Conservation (phyloP, 2,113 vertebrate species). For the Poeciliopsis retropinna region DNA sequence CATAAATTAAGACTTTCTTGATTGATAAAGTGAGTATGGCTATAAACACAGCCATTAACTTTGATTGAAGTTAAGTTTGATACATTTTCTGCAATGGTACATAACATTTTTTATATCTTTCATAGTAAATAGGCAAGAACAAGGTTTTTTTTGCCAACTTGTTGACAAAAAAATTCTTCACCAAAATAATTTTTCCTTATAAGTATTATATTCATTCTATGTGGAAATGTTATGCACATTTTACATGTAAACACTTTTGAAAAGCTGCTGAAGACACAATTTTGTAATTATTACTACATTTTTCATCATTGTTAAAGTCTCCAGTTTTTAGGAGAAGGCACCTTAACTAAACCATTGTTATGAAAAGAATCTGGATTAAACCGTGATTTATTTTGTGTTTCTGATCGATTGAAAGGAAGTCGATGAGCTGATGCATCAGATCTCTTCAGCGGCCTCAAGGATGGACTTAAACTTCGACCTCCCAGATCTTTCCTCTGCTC, state of each 20-base stretch:
- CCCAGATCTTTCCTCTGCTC: constrained; percentile 83
- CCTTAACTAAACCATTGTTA: neutral
- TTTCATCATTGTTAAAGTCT: neutral
- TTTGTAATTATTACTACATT: neutral
- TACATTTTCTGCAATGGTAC: too few species aligned
- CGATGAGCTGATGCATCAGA: constrained; percentile 81
- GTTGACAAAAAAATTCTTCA: too few species aligned
- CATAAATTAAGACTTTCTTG: neutral
- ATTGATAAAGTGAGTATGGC: constrained; percentile 10
- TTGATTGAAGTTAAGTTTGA: too few species aligned
- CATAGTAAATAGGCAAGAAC: too few species aligned
- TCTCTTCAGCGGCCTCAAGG: constrained; percentile 69
- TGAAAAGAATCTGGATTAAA: neutral
- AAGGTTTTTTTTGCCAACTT: too few species aligned
- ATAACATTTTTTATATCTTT: too few species aligned
- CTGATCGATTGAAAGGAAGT: constrained; percentile 73
- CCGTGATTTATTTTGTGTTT: neutral
- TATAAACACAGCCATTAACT: constrained; percentile 14
- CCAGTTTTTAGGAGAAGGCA: neutral
- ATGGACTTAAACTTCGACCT: constrained; percentile 76
- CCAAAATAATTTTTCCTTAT: too few species aligned
- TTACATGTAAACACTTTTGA: too few species aligned
- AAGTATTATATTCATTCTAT: too few species aligned
- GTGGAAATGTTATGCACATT: too few species aligned
- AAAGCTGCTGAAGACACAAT: neutral